Percentiles rank a stretch among this genome's conserved stretches.
Evolutionary conservation across 2,113 vertebrate species (phyloP).

Genomic region (Alexandromys fortis): DNA sequence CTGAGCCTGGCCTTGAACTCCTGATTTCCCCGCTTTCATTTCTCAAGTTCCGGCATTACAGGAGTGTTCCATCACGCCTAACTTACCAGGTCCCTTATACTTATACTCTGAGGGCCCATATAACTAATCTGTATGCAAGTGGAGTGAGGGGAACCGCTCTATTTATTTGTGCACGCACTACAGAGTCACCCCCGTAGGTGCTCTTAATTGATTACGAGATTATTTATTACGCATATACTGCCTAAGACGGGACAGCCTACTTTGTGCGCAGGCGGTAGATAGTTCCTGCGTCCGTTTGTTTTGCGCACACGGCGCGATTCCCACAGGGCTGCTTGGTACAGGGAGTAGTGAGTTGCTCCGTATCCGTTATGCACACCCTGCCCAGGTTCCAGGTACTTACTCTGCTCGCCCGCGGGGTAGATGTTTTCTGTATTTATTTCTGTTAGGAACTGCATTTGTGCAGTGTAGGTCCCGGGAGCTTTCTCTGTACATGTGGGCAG

Average conservation of each 20-base stretch:
- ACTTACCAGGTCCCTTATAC: neutral
- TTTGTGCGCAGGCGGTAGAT: neutral
- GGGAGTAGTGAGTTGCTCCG: neutral
- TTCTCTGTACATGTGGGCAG: conserved; percentile 45
- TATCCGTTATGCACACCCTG: neutral
- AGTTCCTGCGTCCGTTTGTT: conserved; percentile 35
- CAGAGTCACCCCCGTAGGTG: neutral
- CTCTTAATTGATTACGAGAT: neutral
- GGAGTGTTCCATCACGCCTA: neutral
- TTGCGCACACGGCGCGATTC: neutral
- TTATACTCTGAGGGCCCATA: neutral
- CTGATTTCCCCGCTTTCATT: neutral
- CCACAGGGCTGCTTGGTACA: neutral
- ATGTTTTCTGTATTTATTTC: conserved; percentile 67
- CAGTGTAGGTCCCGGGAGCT: conserved; percentile 39
- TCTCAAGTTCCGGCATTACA: neutral
- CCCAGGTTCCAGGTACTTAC: conserved; percentile 52
- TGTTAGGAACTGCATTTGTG: conserved; percentile 2
- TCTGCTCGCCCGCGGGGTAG: conserved; percentile 60
- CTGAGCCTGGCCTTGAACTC: neutral
- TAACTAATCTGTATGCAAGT: neutral
- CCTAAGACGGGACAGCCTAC: neutral
- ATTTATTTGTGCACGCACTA: neutral
- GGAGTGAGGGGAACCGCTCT: neutral
- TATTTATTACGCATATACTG: neutral